Percentiles rank a stretch among this genome's conserved stretches.
Evolutionary conservation across 2,113 vertebrate genomes (phyloP).

Genomic region (Protobothrops flavoviridis): DNA sequence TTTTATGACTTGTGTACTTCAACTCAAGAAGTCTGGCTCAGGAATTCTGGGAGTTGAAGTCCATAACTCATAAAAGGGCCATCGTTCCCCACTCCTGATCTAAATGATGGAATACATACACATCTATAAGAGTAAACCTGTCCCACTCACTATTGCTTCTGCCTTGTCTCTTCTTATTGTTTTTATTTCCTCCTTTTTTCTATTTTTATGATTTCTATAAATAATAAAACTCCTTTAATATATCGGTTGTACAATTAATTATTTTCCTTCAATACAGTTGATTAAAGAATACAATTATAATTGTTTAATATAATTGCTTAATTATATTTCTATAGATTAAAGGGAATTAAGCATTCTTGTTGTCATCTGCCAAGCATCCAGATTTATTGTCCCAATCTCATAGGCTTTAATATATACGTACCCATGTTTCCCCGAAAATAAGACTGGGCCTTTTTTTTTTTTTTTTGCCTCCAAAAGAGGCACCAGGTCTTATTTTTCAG

Average conservation of each 20-base stretch:
- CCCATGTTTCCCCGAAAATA: too few relatives aligned
- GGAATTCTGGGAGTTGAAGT: not conserved
- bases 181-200: not conserved
- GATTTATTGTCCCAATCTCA: not conserved
- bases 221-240: not conserved
- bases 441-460: too few relatives aligned
- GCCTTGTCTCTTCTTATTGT: not conserved
- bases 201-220: not conserved
- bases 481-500: too few relatives aligned
- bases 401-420: not conserved
- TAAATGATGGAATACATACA: not conserved
- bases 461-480: too few relatives aligned
- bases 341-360: not conserved
- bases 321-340: not conserved
- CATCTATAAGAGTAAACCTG: not conserved
- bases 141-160: not conserved
- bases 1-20: not conserved
- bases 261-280: not conserved
- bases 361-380: not conserved
- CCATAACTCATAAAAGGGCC: not conserved
- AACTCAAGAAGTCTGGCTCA: not conserved
- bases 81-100: not conserved
- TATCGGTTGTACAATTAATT: not conserved
- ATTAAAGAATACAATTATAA: not conserved
- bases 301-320: not conserved